These are phyloP conservation scores for Parasteatoda lunata DNA, from an alignment of 2,888 invertebrate genomes.

Conservation along the genomic window DNA sequence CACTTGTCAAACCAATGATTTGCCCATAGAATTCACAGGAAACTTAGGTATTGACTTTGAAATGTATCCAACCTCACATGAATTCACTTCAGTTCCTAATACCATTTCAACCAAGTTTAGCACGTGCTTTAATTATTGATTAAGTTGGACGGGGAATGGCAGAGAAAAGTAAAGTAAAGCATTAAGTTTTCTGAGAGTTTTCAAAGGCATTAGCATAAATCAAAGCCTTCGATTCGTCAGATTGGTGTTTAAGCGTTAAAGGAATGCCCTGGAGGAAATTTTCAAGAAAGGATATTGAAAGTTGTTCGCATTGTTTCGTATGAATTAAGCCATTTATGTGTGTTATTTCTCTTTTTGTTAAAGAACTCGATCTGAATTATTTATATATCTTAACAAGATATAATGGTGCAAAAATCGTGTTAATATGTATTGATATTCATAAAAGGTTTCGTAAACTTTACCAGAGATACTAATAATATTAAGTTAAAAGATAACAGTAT, in stretches of 20 bases:
- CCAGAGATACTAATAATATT: no score
- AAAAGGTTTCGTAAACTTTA: no score
- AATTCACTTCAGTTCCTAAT: constrained; percentile 14
- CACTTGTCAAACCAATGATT: background rate
- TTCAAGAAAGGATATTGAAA: background rate
- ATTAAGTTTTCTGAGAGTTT: constrained; percentile 23
- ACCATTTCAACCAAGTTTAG: background rate
- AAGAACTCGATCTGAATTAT: no score
- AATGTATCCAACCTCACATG: background rate
- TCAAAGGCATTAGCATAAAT: constrained; percentile 51
- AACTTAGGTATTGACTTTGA: constrained; percentile 7
- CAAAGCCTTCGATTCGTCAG: constrained; percentile 19
- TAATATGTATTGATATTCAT: no score
- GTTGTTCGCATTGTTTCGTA: no score
- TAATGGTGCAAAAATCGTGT: no score
- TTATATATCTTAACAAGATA: no score
- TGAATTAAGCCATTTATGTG: no score
- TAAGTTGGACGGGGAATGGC: background rate
- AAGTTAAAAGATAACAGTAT: no score
- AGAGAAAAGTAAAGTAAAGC: background rate
- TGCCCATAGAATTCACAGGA: background rate
- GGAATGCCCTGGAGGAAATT: constrained; percentile 7
- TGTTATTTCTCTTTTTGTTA: no score
- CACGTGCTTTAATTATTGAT: constrained; percentile 55
- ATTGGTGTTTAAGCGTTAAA: constrained; percentile 23